These are phyloP conservation scores for Diplosoma virens DNA, from an alignment of 23 tunicate species.

Conservation along the genomic window DNA sequence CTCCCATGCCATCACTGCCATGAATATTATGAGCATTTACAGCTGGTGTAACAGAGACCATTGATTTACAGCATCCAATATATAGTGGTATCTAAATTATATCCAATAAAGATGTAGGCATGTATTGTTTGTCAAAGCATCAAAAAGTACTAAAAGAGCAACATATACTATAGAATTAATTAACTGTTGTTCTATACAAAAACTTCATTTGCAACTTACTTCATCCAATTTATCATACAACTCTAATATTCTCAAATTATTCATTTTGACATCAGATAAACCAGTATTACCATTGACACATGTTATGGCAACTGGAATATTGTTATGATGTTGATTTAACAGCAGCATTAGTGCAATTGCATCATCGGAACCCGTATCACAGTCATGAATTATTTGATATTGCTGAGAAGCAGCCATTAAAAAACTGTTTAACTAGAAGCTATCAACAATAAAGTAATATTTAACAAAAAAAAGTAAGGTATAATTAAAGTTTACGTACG, in stretches of 20 bases:
- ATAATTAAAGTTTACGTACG: too few relatives aligned
- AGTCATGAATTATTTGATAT: too few relatives aligned
- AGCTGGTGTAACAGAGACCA: conserved; percentile 12
- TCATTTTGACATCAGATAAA: conserved; percentile 46
- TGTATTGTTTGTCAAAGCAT: too few relatives aligned
- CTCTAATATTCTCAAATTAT: conserved; percentile 48
- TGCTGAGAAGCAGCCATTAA: too few relatives aligned
- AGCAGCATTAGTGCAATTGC: conserved; percentile 83
- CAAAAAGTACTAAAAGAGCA: too few relatives aligned
- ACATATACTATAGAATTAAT: too few relatives aligned
- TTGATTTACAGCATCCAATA: conserved; percentile 37
- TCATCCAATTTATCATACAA: conserved; percentile 31
- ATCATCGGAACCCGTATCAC: conserved; percentile 93
- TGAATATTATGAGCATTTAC: conserved; percentile 17
- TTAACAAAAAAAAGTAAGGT: too few relatives aligned
- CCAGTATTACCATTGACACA: conserved; percentile 52
- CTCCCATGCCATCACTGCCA: conserved; percentile 82
- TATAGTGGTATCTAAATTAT: conserved; percentile 60
- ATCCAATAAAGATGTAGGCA: too few relatives aligned
- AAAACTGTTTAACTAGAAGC: too few relatives aligned
- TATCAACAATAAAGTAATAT: too few relatives aligned
- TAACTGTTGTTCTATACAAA: too few relatives aligned
- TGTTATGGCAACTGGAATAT: conserved; percentile 36
- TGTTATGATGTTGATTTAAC: conserved; percentile 7
- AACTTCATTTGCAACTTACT: background rate